Base-by-base conservation (phyloP, 2,888 invertebrate species). In the Odontothrips loti region DNA sequence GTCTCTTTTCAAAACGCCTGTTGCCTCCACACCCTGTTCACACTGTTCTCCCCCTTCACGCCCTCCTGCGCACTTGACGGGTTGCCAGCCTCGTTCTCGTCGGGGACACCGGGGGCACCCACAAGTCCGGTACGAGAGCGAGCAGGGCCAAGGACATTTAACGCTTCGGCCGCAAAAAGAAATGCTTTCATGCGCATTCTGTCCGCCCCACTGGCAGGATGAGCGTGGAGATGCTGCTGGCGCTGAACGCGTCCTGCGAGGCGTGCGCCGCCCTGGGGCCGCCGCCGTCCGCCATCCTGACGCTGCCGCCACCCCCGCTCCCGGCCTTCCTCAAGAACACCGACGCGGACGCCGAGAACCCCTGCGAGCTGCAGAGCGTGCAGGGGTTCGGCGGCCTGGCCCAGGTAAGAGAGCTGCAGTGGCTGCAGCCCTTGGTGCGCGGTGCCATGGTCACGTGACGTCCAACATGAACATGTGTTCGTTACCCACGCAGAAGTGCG, bases 221-320 rank as follows among this genome's bases (percentile, higher is more conserved):
- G 78, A 85, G 85, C 43, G 81, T 85, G 81, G 84, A 84, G 47
- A 81, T 83, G 63, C 83, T 84, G 47, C 83, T 84, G 81, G 84
- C 85, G 82, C 85, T 86, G 83, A 86, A 86, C 84, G 85, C 86
- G 80, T 85, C 85, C 81, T 88, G 88, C 82, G 85, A 86, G 9
- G 86, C 86, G n/a, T 89, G 89, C 84, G 86, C 84, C 80, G 86
- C 90, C 78, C 87, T 93, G 83, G 93, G 92, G 11, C 94, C 94
- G 0, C 96, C 96, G 0, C 96, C 96, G 0, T 94, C 95, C 87
- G 92, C 91, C 82, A 95, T 95, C 84, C 89, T 95, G 81, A 93
- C 92, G 85, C 92, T 96, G 89, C 96, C 96, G 11, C 96, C 96
- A 78, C 96, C 96, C 0, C 96, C 95, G 0, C 89, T 94, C 84